A percentile compares a stretch with the other conserved stretches of the same genome.
phyloP scores from a whole-genome alignment of 2,888 invertebrate species.

The Spodoptera exigua region DNA sequence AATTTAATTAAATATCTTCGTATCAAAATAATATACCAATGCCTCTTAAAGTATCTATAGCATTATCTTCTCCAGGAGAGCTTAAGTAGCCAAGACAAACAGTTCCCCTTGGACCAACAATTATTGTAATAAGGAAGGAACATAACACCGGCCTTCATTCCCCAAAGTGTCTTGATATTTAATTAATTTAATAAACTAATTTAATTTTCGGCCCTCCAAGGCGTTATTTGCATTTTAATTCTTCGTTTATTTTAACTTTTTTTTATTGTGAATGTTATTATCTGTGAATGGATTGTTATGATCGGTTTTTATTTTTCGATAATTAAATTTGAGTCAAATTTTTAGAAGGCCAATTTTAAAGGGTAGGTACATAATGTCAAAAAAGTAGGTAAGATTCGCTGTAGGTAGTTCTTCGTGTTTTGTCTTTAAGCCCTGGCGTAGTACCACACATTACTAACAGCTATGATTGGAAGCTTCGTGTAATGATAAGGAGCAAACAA shows the following conservation, averaged over 20 bases:
- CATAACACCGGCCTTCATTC: constrained; percentile 27
- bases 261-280: constrained; percentile 1
- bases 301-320: neutral
- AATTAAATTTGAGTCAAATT: too few species aligned
- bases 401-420: too few species aligned
- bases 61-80: neutral
- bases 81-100: constrained; percentile 17
- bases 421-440: too few species aligned
- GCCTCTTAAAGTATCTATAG: too few species aligned
- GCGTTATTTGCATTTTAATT: constrained; percentile 42
- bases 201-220: constrained; percentile 28
- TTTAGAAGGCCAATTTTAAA: too few species aligned
- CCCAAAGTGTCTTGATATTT: constrained; percentile 40
- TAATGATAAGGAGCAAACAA: too few species aligned
- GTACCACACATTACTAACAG: too few species aligned
- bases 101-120: constrained; percentile 16
- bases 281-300: neutral
- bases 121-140: constrained; percentile 33
- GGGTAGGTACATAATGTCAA: too few species aligned
- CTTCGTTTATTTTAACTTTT: constrained; percentile 18
- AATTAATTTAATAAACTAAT: constrained; percentile 46
- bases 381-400: too few species aligned
- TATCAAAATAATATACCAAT: too few species aligned
- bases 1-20: too few species aligned
- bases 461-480: too few species aligned